Evolutionary conservation across 2,797 vertebrate species (phyloP), one percentile per base, ranked within the genome.

Genomic region (Selene dorsalis): DNA sequence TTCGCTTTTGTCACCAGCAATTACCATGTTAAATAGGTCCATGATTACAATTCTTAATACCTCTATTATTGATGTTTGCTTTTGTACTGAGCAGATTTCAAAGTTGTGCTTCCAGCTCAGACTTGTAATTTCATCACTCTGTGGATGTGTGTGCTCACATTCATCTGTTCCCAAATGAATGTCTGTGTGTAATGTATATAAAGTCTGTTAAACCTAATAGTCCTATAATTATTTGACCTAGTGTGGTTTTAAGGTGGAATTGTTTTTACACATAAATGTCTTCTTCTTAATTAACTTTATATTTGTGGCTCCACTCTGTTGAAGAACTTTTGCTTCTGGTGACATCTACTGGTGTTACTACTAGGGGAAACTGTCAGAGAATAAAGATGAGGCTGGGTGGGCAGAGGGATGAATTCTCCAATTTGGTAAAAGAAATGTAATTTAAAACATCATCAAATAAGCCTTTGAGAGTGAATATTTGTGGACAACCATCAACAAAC

Each of bases 41-140:
- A 66, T 84, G 85, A 93, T 92, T 91, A 87, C 87, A 87, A 79
- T 10, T 62, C 72, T 61, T 85, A 88, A 89, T 83, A 86, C 83
- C 69, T 80, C 63, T 64, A 79, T 90, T 87, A 89, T 86, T 87
- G 77, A 79, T 89, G 75, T 92, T 91, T 93, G 86, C 79, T 83
- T 90, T 77, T 66, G 39, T 43, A 62, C 77, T 67, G 67, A 82
- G 69, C 48, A 58, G 80, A 48, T 87, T 88, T 87, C 39, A 59
- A 38, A 89, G 83, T 72, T 83, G 82, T 74, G 91, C 89, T 89
- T 75, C 63, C 48, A 56, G 57, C 62, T 86, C 68, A 89, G 75
- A 77, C 67, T 35, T 77, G 26, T 79, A 87, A 92, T 87, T 85
- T 87, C 76, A 67, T 79, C 38, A 70, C 57, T 30, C n/a, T 62